phyloP scores from a whole-genome alignment of 1,140 invertebrate genomes.

The Catajapyx aquilonaris region DNA sequence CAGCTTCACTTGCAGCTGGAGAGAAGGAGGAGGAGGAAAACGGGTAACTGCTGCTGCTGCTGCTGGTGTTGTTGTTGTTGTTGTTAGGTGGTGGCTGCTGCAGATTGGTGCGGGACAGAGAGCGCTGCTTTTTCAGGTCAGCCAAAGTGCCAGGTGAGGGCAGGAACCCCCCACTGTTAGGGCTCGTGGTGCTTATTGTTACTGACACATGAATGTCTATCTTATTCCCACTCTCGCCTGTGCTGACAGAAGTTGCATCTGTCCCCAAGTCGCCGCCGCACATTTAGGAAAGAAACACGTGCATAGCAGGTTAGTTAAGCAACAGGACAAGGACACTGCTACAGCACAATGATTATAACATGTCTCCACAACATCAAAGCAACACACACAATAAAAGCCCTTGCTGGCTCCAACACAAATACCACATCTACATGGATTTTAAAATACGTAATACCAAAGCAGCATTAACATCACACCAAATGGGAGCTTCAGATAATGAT shows the following conservation, averaged over 20 bases:
- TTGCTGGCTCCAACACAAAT: not conserved
- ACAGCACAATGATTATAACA: too few species aligned
- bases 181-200: conserved; percentile 15
- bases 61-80: too few species aligned
- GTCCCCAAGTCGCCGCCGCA: too few species aligned
- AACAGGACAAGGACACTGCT: not conserved
- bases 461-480: too few species aligned
- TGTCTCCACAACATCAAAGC: not conserved
- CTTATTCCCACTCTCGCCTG: conserved; percentile 12
- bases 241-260: conserved; percentile 9
- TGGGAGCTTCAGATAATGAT: too few species aligned
- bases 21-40: not conserved
- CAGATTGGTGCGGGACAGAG: conserved; percentile 10
- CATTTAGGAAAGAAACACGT: too few species aligned
- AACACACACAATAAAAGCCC: not conserved
- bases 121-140: conserved; percentile 24
- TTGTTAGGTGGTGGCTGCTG: too few species aligned
- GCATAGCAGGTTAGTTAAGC: not conserved
- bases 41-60: not conserved
- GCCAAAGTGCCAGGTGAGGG: conserved; percentile 19
- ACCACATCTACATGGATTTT: not conserved
- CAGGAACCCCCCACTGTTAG: conserved; percentile 4
- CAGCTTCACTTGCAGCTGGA: too few species aligned
- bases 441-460: too few species aligned
- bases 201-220: conserved; percentile 19